phyloP scores from a whole-genome alignment of 1,140 invertebrate species.

The Goniozus legneri region DNA sequence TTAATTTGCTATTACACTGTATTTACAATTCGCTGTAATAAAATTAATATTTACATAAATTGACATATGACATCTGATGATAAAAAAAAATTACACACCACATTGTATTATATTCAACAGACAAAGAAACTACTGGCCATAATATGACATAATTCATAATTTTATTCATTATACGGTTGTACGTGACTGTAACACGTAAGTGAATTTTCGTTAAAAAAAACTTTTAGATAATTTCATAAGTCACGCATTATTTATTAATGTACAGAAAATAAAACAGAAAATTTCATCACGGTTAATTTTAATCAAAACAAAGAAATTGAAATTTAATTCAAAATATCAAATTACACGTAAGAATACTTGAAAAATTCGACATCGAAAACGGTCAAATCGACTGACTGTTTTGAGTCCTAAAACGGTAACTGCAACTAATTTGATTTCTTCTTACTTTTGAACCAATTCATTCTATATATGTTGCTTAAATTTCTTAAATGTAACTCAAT shows the following conservation, averaged over 20 bases:
- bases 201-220: too few relatives aligned
- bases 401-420: too few relatives aligned
- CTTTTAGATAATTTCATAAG: too few relatives aligned
- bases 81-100: constrained; percentile 44
- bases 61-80: constrained; percentile 44
- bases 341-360: neutral
- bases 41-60: constrained; percentile 53
- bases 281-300: too few relatives aligned
- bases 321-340: neutral
- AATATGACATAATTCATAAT: constrained; percentile 42
- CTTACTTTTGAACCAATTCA: too few relatives aligned
- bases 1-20: constrained; percentile 34
- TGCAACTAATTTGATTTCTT: too few relatives aligned
- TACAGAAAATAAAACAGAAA: too few relatives aligned
- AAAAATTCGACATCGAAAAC: neutral
- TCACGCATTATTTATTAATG: too few relatives aligned
- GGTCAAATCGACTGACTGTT: constrained; percentile 1
- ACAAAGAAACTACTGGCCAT: constrained; percentile 42
- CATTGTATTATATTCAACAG: constrained; percentile 26
- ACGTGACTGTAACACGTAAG: constrained; percentile 8
- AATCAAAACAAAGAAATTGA: neutral
- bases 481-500: too few relatives aligned
- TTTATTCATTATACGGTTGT: constrained; percentile 4
- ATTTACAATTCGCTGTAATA: constrained; percentile 46
- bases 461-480: too few relatives aligned